Evolutionary conservation across 2,888 invertebrate species (phyloP).

Genomic region (Perdita meconis): DNA sequence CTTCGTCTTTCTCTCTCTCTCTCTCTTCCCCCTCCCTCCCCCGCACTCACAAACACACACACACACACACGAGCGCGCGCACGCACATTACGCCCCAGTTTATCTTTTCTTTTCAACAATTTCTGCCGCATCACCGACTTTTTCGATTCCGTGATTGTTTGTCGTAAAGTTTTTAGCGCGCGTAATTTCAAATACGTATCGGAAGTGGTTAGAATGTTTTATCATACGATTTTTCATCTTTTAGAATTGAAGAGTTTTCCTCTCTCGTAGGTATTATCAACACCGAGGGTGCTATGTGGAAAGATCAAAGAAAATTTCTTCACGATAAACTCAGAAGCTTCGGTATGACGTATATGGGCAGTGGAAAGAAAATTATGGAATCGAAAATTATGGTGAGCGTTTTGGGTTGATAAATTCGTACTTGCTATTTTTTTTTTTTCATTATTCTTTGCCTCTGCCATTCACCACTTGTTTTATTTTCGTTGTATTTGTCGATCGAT

Average conservation of each 20-base stretch:
- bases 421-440: background rate
- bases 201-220: background rate
- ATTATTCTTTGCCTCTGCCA: background rate
- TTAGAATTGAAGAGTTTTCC: slow-evolving; percentile 9
- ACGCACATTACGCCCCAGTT: no score
- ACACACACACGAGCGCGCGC: no score
- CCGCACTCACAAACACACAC: no score
- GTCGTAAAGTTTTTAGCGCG: background rate
- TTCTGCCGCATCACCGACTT: slow-evolving; percentile 9
- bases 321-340: slow-evolving; percentile 94
- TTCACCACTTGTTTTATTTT: background rate
- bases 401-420: background rate
- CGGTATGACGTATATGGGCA: slow-evolving; percentile 94
- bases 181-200: background rate
- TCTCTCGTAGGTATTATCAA: slow-evolving; percentile 92
- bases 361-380: slow-evolving; percentile 93
- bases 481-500: background rate
- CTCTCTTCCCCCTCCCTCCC: no score
- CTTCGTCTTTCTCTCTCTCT: background rate
- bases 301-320: slow-evolving; percentile 94
- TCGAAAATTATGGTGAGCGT: slow-evolving; percentile 91
- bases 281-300: slow-evolving; percentile 95
- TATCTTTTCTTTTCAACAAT: background rate
- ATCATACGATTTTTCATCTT: no score
- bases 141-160: slow-evolving; percentile 18